Evolutionary conservation across 1,140 invertebrate genomes (phyloP), one percentile per base, ranked within the genome.

Genomic region (Stegodyphus mimosarum): DNA sequence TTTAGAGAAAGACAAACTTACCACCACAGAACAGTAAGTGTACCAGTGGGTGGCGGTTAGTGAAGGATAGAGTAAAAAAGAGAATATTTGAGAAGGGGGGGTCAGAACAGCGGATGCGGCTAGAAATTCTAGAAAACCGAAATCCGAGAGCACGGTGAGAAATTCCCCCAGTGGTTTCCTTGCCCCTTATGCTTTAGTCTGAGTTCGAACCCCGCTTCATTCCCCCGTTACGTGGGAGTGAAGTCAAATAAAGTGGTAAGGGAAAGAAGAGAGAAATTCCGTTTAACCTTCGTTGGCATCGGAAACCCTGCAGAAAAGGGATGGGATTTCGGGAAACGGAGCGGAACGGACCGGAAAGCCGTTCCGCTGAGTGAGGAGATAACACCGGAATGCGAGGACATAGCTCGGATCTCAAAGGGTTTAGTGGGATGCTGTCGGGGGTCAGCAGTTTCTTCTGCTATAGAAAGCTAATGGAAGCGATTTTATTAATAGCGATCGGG

Each of bases 291-390:
- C 50, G 64, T 69, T 78, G 64, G 48, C 74, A 63, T 76, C 74
- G 74, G 55, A 76, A 66, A 64, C 33, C 33, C 33, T 1, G 33
- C 50, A n/a, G 70, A 6, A 13, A 49, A 13, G 75, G 55, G 55
- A 48, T n/a, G 55, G 9, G 10, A 17, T 33, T 33, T 33, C 78
- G 72, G 78, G 78, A 81, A 81, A 81, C 78, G 70, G 70, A 74
- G 80, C 60, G 72, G 80, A 83, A 83, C 80, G 48, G 70, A 83
- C 80, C 80, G 80, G 80, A 83, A 83, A 74, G 70, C 33, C 67
- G 69, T 64, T 66, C 55, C 48, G 15, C 55, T 15, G 55, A 9
- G 9, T 9, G 55, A 60, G 55, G 5, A 11, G 55, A 60, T 15
- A 60, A 11, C 55, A 9, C 55, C 55, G 33, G 33, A 33, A 33